phyloP scores from a whole-genome alignment of 2,113 vertebrate genomes.

The Oophaga pumilio region DNA sequence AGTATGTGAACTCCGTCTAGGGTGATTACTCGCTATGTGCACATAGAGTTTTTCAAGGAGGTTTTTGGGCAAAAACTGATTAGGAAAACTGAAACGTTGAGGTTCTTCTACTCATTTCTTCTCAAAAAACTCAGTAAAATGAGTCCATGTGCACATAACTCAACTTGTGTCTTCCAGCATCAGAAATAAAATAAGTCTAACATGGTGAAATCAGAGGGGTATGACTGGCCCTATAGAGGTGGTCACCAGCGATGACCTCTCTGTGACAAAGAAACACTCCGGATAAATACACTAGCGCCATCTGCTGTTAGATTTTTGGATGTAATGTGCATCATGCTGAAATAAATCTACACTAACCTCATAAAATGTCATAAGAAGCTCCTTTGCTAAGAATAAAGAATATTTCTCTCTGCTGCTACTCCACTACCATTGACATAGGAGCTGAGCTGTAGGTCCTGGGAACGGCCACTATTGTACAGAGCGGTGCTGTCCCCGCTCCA shows the following conservation, averaged over 20 bases:
- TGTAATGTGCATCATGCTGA: not conserved
- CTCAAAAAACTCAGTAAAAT: not conserved
- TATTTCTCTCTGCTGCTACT: not conserved
- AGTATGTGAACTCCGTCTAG: too few species aligned
- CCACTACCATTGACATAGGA: too few species aligned
- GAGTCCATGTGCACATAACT: not conserved
- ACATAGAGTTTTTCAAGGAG: too few species aligned
- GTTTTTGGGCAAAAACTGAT: too few species aligned
- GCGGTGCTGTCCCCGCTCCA: too few species aligned
- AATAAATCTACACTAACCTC: not conserved
- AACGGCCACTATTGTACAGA: too few species aligned
- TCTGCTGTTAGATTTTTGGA: not conserved
- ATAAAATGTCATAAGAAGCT: not conserved
- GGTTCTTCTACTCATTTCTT: too few species aligned
- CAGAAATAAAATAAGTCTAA: not conserved
- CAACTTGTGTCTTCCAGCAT: not conserved
- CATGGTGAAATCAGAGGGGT: not conserved
- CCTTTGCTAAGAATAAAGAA: not conserved
- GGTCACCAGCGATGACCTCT: not conserved
- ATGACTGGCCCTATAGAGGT: not conserved
- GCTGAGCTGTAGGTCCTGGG: too few species aligned
- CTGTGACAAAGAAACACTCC: not conserved
- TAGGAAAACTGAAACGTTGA: too few species aligned
- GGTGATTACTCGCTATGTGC: too few species aligned
- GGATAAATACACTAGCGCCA: not conserved